Evolutionary conservation across 2,113 vertebrate genomes (phyloP).

Genomic region (Sula dactylatra): DNA sequence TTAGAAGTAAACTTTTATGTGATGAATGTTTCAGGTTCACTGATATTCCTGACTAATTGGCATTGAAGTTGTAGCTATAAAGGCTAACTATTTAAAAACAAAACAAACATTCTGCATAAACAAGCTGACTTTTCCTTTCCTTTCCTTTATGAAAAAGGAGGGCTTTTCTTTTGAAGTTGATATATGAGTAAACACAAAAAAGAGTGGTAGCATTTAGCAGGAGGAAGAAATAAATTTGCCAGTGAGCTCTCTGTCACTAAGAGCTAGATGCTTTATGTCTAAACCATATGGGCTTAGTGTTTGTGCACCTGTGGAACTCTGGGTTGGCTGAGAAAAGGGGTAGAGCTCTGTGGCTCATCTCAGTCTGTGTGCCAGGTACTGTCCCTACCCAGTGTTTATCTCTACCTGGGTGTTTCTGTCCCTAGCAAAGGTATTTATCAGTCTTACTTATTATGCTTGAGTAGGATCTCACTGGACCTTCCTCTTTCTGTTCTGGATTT

Average conservation of each 20-base stretch:
- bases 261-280: background rate
- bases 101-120: background rate
- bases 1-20: background rate
- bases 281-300: background rate
- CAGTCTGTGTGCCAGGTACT: rapidly evolving
- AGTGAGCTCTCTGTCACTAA: background rate
- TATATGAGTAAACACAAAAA: background rate
- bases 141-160: background rate
- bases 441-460: background rate
- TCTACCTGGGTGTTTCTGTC: background rate
- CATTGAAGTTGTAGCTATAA: background rate
- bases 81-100: background rate
- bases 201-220: background rate
- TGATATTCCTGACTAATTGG: background rate
- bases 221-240: background rate
- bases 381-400: background rate
- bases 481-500: background rate
- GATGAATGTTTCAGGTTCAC: background rate
- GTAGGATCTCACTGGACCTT: background rate
- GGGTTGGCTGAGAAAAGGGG: background rate
- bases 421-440: background rate
- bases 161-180: background rate
- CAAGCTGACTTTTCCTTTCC: background rate
- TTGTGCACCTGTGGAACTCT: background rate
- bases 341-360: background rate